Base-by-base conservation (phyloP, 2,888 invertebrate genomes). In the Lasius fuliginosus region DNA sequence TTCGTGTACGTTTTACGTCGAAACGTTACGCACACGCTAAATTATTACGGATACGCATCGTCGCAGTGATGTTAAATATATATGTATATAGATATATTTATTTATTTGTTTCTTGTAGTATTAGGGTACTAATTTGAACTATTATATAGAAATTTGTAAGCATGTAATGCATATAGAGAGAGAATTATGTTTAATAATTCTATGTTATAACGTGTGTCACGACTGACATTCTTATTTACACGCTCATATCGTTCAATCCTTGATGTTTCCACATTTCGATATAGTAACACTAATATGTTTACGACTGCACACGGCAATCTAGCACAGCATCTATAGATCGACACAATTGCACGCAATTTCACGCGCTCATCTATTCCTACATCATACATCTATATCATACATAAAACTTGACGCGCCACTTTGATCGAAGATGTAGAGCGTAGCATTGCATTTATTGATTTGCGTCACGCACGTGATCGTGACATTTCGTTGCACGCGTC, bases 321-420 rank as follows among this genome's bases (percentile, higher is more conserved):
- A 5, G 42, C 77, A 79, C 71, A 67, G n/a, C 40, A 27, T 46
- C 33, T 60, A 23, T 60, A 46, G 12, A 79, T 40, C 23, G 73
- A 49, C 79, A 73, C 73, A 62, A 36, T 60, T 81, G 73, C 60
- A 81, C 79, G 73, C 79, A 60, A 60, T 27, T 36, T 79, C 71
- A 79, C 40, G 71, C 79, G 71, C 46, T 46, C 71, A 30, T 23
- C 60, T 36, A 60, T 60, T 36, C 27, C 11, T 46, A 73, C n/a
- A 27, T 81, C 71, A 73, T 12, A 60, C 73, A 36, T 49, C 12
- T 11, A 33, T 58, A 58, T 49, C 27, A 60, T 53, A n/a, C 53
- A n/a, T 53, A 73, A 36, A 49, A 15, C n/a, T 69, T 53, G 18
- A 30, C 49, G 33, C 23, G 33, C 60, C 49, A 46, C 73, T 79